Percentiles rank a stretch among this genome's conserved stretches.
Evolutionary conservation across 2,888 invertebrate genomes (phyloP).

Genomic region (Nudaria mundana): DNA sequence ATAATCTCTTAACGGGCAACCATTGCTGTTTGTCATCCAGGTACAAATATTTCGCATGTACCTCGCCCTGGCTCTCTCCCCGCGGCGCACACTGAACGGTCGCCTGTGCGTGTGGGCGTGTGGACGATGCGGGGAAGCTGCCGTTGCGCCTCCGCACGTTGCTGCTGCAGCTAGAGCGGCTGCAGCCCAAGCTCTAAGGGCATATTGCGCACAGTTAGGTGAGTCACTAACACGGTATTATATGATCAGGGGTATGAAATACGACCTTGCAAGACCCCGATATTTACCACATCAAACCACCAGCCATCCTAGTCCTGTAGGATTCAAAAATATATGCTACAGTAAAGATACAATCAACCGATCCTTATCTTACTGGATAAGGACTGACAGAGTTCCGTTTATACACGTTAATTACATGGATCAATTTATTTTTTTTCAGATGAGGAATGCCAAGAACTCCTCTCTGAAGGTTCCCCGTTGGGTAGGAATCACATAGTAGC

Average conservation of each 20-base stretch:
- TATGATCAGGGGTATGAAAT: too few relatives aligned
- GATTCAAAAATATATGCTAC: too few relatives aligned
- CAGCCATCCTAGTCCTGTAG: too few relatives aligned
- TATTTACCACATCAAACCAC: too few relatives aligned
- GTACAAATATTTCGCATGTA: conserved; percentile 87
- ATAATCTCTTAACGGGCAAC: too few relatives aligned
- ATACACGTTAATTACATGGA: too few relatives aligned
- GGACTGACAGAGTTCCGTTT: too few relatives aligned
- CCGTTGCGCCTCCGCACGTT: conserved; percentile 88
- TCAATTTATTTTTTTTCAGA: too few relatives aligned
- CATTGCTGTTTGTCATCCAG: conserved; percentile 35
- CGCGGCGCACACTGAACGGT: conserved; percentile 94
- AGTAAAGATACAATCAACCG: too few relatives aligned
- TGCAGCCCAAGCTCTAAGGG: conserved; percentile 92
- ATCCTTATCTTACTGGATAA: too few relatives aligned
- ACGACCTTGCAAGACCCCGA: too few relatives aligned
- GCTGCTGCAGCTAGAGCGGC: conserved; percentile 94
- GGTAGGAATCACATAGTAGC: conserved; percentile 81
- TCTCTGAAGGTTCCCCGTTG: conserved; percentile 75
- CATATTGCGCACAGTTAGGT: conserved; percentile 92
- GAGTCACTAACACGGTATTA: conserved; percentile 18
- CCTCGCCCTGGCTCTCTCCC: conserved; percentile 92
- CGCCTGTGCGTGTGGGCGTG: conserved; percentile 92
- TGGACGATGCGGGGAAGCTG: conserved; percentile 91
- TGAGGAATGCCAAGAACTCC: conserved; percentile 88